Conservation (phyloP, 2,797 vertebrate genomes). For the Benthosema pterotum region DNA sequence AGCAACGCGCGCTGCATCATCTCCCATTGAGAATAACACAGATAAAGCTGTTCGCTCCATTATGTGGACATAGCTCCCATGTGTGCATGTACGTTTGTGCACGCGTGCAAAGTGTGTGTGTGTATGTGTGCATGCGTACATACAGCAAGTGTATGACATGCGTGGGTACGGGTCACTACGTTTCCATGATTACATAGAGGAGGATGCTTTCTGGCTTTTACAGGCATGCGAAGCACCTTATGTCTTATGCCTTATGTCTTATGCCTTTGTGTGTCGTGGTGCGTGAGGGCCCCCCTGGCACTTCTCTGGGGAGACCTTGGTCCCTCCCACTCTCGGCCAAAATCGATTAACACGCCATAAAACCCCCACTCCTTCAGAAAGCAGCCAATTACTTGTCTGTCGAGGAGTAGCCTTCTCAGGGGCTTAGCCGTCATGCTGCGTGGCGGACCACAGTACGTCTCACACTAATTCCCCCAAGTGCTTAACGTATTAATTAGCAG, state of each 20-base stretch:
- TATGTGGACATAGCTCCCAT: slow-evolving; percentile 13
- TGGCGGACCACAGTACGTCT: slow-evolving; percentile 49
- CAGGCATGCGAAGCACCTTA: slow-evolving; percentile 4
- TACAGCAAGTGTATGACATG: neutral
- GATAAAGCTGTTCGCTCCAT: slow-evolving; percentile 4
- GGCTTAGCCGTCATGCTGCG: slow-evolving; percentile 64
- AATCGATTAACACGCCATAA: slow-evolving; percentile 70
- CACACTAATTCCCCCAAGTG: slow-evolving; percentile 58
- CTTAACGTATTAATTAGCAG: slow-evolving; percentile 71
- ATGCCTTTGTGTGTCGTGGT: slow-evolving; percentile 25
- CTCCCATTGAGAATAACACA: slow-evolving; percentile 18
- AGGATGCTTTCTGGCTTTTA: slow-evolving; percentile 13
- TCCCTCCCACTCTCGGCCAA: slow-evolving; percentile 34
- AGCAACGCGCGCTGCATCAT: neutral
- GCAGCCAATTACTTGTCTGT: slow-evolving; percentile 65
- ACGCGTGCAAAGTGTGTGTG: neutral
- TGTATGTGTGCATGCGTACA: no score
- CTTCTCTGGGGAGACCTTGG: slow-evolving; percentile 36
- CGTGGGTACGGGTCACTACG: neutral
- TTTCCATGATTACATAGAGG: slow-evolving; percentile 16
- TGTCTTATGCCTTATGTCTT: slow-evolving; percentile 32
- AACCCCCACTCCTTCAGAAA: slow-evolving; percentile 61
- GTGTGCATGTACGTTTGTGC: neutral
- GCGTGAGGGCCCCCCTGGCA: slow-evolving; percentile 36
- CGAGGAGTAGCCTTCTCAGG: slow-evolving; percentile 62